These are phyloP conservation scores for Crepidodera aurea DNA, from an alignment of 2,888 invertebrate species.

Conservation along the genomic window DNA sequence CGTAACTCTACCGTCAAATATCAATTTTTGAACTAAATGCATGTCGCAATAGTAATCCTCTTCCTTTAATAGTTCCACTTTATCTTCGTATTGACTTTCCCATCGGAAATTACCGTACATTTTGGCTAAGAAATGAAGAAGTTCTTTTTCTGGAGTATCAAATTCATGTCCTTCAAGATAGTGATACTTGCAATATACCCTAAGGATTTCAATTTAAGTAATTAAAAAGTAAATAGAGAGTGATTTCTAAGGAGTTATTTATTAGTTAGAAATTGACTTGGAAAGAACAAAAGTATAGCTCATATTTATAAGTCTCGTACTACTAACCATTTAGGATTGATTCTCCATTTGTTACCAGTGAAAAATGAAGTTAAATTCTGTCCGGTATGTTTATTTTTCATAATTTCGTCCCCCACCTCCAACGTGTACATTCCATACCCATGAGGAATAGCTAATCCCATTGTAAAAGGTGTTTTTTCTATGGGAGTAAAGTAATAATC, in stretches of 20 bases:
- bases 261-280: too few species aligned
- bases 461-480: slow-evolving; percentile 87
- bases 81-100: slow-evolving; percentile 68
- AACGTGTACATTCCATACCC: slow-evolving; percentile 79
- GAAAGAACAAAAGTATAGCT: too few species aligned
- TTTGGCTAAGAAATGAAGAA: slow-evolving; percentile 77
- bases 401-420: slow-evolving; percentile 80
- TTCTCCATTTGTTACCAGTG: slow-evolving; percentile 74
- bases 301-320: too few species aligned
- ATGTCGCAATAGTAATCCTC: slow-evolving; percentile 85
- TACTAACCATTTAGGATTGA: slow-evolving; percentile 83
- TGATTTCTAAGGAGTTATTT: too few species aligned
- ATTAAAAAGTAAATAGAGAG: too few species aligned
- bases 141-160: slow-evolving; percentile 75
- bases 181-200: slow-evolving; percentile 89
- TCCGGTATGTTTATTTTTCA: slow-evolving; percentile 71
- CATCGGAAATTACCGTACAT: slow-evolving; percentile 71
- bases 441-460: slow-evolving; percentile 84
- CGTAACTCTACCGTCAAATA: slow-evolving; percentile 87
- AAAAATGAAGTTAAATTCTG: slow-evolving; percentile 78
- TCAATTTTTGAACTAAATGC: slow-evolving; percentile 82
- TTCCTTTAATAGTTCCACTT: slow-evolving; percentile 60
- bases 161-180: slow-evolving; percentile 82
- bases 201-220: too few species aligned
- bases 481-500: slow-evolving; percentile 86